Conservation (phyloP, 2,113 vertebrate species). For the Notarius quadriscutis region DNA sequence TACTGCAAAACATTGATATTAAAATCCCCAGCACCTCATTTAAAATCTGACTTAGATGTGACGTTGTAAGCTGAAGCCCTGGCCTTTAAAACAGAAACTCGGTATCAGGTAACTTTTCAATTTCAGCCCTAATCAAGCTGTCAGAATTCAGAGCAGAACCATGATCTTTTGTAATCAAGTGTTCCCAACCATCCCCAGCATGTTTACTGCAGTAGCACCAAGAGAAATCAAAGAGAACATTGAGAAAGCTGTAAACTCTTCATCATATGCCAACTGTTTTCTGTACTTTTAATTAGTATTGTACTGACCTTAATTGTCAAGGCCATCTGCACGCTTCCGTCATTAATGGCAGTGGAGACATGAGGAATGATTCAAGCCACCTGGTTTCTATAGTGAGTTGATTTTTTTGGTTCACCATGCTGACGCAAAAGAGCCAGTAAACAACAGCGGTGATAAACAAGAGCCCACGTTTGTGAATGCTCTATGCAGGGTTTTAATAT, state of each 20-base stretch:
- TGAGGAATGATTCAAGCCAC: background rate
- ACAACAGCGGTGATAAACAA: background rate
- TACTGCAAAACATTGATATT: background rate
- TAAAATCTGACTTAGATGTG: background rate
- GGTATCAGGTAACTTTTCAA: background rate
- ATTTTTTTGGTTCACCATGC: background rate
- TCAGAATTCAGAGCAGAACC: background rate
- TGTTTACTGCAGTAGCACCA: no score
- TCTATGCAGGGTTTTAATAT: background rate
- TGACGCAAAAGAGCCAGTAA: background rate
- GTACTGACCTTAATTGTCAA: background rate
- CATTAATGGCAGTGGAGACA: background rate
- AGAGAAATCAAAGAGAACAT: background rate
- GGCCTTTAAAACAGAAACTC: slow-evolving; percentile 13
- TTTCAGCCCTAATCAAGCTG: background rate
- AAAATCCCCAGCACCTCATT: background rate
- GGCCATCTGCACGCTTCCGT: background rate
- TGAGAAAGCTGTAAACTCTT: background rate
- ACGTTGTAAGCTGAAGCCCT: background rate
- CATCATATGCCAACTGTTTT: background rate
- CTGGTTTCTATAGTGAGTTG: slow-evolving; percentile 4
- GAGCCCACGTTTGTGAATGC: background rate
- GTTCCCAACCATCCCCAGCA: background rate
- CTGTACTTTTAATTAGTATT: background rate
- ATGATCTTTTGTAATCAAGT: background rate